Percentiles rank a stretch among this genome's conserved stretches.
Evolutionary conservation across 1,140 invertebrate species (phyloP).

Genomic region (Calephelis virginiensis): DNA sequence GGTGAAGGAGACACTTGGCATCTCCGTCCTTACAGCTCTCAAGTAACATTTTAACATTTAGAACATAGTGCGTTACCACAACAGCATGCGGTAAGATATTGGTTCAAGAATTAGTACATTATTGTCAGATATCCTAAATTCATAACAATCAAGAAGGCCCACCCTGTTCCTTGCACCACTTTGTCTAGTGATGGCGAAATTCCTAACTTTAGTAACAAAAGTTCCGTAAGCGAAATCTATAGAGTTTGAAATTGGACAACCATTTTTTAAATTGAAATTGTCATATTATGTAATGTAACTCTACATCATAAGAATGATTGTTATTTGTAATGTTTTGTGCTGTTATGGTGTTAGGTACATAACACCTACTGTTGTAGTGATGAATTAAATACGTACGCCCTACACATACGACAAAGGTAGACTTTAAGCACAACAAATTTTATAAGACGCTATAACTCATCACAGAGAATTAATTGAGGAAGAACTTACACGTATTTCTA

Average conservation of each 20-base stretch:
- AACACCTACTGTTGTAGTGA: neutral
- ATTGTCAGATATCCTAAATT: constrained; percentile 74
- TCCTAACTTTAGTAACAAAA: constrained; percentile 1
- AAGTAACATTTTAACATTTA: constrained; percentile 8
- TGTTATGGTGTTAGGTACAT: neutral
- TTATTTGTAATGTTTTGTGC: constrained; percentile 20
- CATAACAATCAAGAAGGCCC: constrained; percentile 55
- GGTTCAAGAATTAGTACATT: constrained; percentile 59
- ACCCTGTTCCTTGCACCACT: constrained; percentile 61
- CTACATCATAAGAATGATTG: constrained; percentile 15
- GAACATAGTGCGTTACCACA: constrained; percentile 10
- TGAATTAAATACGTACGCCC: constrained; percentile 7
- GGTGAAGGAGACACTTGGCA: constrained; percentile 29
- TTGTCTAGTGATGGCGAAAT: neutral
- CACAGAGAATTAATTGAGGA: constrained; percentile 14
- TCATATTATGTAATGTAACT: constrained; percentile 2
- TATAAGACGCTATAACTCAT: constrained; percentile 12
- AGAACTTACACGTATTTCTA: constrained; percentile 15
- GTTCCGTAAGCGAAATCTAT: constrained; percentile 19
- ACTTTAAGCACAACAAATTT: constrained; percentile 1
- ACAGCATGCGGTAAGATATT: constrained; percentile 26
- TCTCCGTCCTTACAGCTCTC: neutral
- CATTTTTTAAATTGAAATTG: constrained; percentile 21
- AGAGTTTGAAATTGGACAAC: constrained; percentile 26
- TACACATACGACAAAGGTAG: neutral